Evolutionary conservation across 1,140 invertebrate species (phyloP).

Genomic region (Bathynomus jamesi): DNA sequence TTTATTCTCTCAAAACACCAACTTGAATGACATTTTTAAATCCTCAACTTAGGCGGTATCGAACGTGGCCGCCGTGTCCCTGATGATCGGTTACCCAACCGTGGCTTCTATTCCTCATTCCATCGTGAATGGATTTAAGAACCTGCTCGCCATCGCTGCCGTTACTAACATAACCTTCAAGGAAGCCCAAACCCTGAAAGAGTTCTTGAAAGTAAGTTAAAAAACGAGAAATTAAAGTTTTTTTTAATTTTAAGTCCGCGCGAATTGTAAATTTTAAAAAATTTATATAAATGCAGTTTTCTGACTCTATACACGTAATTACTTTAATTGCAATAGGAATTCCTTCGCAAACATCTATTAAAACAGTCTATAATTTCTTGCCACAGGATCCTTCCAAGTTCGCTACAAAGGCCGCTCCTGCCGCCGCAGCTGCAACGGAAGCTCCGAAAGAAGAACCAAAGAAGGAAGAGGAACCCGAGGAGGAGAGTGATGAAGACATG

Average conservation of each 20-base stretch:
- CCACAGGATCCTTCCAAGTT: not conserved
- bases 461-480: not conserved
- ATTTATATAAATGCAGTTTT: too few relatives aligned
- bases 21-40: not conserved
- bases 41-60: slow-evolving; percentile 68
- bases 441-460: not conserved
- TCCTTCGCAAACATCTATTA: too few relatives aligned
- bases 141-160: slow-evolving; percentile 89
- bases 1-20: not conserved
- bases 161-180: slow-evolving; percentile 91
- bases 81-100: slow-evolving; percentile 91
- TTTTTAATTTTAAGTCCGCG: too few relatives aligned
- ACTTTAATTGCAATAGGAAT: too few relatives aligned
- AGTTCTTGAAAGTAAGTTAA: slow-evolving; percentile 52
- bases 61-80: slow-evolving; percentile 88
- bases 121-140: slow-evolving; percentile 96
- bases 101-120: slow-evolving; percentile 93
- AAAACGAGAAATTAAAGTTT: too few relatives aligned
- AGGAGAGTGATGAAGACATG: not conserved
- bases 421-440: not conserved
- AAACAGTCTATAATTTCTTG: not conserved
- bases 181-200: slow-evolving; percentile 86
- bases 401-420: not conserved
- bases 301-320: too few relatives aligned
- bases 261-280: too few relatives aligned